A percentile compares a stretch with the other conserved stretches of the same genome.
These are phyloP conservation scores for Triops cancriformis DNA, from an alignment of 1,140 invertebrate genomes.

Conservation along the genomic window DNA sequence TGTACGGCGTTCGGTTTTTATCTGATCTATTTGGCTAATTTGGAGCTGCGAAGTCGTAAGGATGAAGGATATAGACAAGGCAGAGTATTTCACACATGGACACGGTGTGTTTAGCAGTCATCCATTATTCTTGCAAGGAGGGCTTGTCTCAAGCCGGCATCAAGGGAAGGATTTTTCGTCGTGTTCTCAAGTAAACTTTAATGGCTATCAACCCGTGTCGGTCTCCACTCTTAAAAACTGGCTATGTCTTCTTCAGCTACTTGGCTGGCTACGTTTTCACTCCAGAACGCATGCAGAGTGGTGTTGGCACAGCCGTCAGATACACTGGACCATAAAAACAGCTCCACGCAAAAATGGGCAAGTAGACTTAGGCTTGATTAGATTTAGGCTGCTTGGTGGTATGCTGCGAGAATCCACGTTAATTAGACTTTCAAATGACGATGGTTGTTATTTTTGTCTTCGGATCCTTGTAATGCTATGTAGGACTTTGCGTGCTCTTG, in stretches of 20 bases:
- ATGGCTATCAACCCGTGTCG: neutral
- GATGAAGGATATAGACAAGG: neutral
- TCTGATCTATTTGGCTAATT: slow-evolving; percentile 10
- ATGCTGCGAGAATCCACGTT: neutral
- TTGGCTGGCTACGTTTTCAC: neutral
- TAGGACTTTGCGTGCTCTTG: slow-evolving; percentile 1
- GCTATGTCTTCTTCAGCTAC: neutral
- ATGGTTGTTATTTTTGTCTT: neutral
- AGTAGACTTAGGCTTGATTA: neutral
- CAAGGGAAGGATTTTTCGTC: neutral
- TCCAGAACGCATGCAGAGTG: too few species aligned
- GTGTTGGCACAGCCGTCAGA: too few species aligned
- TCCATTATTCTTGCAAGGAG: neutral
- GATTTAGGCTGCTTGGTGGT: neutral
- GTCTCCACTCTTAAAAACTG: neutral
- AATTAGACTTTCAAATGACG: slow-evolving; percentile 14
- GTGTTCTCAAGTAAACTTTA: slow-evolving; percentile 7
- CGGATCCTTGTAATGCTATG: neutral
- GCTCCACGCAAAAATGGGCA: too few species aligned
- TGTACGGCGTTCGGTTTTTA: neutral
- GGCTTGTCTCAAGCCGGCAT: neutral
- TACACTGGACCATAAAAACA: too few species aligned
- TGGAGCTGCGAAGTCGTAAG: slow-evolving; percentile 12
- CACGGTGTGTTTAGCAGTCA: neutral
- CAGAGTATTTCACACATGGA: neutral